Conservation (phyloP, 2,888 invertebrate genomes). For the Cryptocephalus moraei region DNA sequence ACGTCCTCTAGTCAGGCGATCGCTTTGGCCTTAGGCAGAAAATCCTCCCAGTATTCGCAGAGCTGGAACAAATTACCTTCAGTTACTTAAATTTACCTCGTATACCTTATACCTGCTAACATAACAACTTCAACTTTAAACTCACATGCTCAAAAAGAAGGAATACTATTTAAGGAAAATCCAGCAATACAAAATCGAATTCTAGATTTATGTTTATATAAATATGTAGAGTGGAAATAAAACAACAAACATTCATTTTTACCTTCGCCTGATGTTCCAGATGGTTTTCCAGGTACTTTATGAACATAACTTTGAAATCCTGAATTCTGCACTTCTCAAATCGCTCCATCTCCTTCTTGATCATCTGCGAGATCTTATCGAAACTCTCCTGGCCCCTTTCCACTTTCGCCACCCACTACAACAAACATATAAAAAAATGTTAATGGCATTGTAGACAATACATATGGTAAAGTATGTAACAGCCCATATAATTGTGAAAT, state of each 20-base stretch:
- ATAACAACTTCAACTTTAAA: too few relatives aligned
- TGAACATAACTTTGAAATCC: conserved; percentile 83
- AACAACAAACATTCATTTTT: too few relatives aligned
- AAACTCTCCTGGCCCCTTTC: conserved; percentile 94
- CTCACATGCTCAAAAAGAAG: too few relatives aligned
- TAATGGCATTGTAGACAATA: conserved; percentile 1
- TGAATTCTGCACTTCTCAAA: conserved; percentile 81
- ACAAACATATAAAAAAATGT: conserved; percentile 11
- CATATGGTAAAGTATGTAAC: too few relatives aligned
- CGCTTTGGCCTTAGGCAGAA: conserved; percentile 89
- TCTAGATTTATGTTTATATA: too few relatives aligned
- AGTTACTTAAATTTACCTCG: too few relatives aligned
- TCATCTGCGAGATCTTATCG: conserved; percentile 87
- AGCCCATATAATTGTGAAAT: too few relatives aligned
- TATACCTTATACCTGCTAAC: too few relatives aligned
- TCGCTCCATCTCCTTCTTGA: conserved; percentile 86
- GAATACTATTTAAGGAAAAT: too few relatives aligned
- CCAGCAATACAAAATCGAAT: too few relatives aligned
- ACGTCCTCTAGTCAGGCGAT: conserved; percentile 61
- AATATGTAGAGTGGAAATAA: too few relatives aligned
- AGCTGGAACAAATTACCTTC: conserved; percentile 47
- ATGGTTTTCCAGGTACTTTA: conserved; percentile 87
- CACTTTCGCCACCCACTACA: conserved; percentile 90
- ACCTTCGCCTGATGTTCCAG: conserved; percentile 93
- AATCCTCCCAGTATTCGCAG: conserved; percentile 91